Base-by-base conservation (phyloP, 2,888 invertebrate species). In the Diaprepes abbreviatus region DNA sequence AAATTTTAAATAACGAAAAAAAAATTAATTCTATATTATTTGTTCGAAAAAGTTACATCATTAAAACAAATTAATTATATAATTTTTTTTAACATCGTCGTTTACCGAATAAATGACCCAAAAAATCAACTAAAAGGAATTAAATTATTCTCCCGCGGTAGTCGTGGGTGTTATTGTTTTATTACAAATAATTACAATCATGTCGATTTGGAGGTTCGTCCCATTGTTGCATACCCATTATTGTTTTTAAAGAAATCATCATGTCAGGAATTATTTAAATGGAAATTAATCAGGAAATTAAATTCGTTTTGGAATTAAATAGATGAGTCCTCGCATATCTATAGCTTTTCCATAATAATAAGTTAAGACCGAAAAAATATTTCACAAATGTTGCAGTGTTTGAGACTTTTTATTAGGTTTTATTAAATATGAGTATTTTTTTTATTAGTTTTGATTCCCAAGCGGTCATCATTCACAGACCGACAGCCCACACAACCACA, bases 241-340 rank as follows among this genome's bases (percentile, higher is more conserved):
- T 14, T 40, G 17, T 40, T 64, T 43, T 64, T 48, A 28, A 60
- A 60, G 48, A 33, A 19, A 60, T 35, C 17, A 31, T 43, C 45
- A 12, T 60, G 60, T 48, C 48, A 24, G 12, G n/a, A 60, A 60
- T 35, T 12, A 21, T 54, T 17, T 54, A 35, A 54, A 54, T 54
- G 35, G 12, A 54, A 35, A 54, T 54, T 54, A 36, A 19, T 21
- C 36, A 19, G 54, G 54, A 40, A 40, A 40, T 40, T 40, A 17
- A 40, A 40, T 10, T 38, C 36, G 14, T 14, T 38, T 38, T 14
- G 14, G 16, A 38, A n/a, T 38, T 38, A 14, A 38, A 38, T 38
- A 38, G 14, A 14, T 14, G 36, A 38, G 12, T 14, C 36, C 5
- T 33, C 10, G 33, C 9, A 17, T 40, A 17, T 3, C 7, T 16